Conservation (phyloP, 2,113 vertebrate species). For the Epinephelus fuscoguttatus region DNA sequence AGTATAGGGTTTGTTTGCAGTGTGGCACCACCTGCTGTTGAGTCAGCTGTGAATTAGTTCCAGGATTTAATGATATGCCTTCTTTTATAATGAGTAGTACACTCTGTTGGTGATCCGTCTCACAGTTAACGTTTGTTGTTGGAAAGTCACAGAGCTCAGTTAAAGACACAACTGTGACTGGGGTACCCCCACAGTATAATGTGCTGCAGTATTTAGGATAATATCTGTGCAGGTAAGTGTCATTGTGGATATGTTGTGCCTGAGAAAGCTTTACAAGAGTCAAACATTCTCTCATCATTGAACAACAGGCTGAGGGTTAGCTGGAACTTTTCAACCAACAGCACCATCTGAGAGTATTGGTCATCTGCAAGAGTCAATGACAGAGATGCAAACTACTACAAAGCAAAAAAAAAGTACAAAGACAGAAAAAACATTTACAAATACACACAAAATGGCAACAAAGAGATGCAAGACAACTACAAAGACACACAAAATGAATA, state of each 20-base stretch:
- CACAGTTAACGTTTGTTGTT: too few relatives aligned
- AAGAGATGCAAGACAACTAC: neutral
- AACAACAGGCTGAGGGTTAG: too few relatives aligned
- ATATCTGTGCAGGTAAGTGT: too few relatives aligned
- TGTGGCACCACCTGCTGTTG: constrained; percentile 1
- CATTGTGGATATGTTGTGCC: neutral
- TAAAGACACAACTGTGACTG: too few relatives aligned
- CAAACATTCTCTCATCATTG: neutral
- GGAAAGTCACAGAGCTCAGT: too few relatives aligned
- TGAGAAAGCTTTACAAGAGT: neutral
- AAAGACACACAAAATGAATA: too few relatives aligned
- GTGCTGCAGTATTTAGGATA: too few relatives aligned
- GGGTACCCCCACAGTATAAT: too few relatives aligned
- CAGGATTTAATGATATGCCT: neutral
- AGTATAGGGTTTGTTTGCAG: neutral
- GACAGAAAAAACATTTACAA: too few relatives aligned
- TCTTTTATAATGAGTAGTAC: neutral
- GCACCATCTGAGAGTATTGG: neutral
- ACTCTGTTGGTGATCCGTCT: neutral
- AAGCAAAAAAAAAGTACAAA: too few relatives aligned
- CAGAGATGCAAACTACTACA: too few relatives aligned
- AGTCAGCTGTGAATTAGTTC: neutral
- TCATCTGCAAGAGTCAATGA: too few relatives aligned
- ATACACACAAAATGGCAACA: neutral
- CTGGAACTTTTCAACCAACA: neutral